phyloP scores from a whole-genome alignment of 2,113 vertebrate genomes.

The Oriolus oriolus region DNA sequence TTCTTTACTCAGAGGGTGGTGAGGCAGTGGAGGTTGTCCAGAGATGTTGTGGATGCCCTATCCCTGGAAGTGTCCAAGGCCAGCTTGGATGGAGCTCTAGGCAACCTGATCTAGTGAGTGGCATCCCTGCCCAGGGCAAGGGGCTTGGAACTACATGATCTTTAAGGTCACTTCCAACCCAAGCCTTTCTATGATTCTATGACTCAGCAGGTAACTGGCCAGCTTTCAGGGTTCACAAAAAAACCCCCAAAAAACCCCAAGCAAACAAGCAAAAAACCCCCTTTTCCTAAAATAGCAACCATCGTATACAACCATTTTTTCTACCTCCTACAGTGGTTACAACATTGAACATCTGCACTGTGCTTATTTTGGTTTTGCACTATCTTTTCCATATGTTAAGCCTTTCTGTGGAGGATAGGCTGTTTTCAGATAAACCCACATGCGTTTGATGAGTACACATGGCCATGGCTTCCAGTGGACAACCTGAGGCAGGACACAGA shows the following conservation, averaged over 20 bases:
- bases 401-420: neutral
- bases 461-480: neutral
- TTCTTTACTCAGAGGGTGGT: neutral
- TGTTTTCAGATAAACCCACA: neutral
- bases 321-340: neutral
- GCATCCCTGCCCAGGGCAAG: neutral
- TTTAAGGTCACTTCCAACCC: neutral
- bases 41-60: neutral
- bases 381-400: neutral
- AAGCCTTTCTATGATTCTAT: neutral
- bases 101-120: neutral
- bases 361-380: neutral
- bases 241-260: neutral
- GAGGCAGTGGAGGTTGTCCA: neutral
- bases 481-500: neutral
- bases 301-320: neutral
- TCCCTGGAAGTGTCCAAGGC: neutral
- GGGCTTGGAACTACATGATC: fast-evolving
- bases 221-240: neutral
- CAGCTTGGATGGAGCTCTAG: neutral
- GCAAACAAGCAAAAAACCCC: neutral
- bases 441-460: fast-evolving
- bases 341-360: neutral
- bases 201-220: neutral
- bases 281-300: neutral